These are phyloP conservation scores for Atta texana DNA, from an alignment of 1,140 invertebrate genomes.

Conservation along the genomic window DNA sequence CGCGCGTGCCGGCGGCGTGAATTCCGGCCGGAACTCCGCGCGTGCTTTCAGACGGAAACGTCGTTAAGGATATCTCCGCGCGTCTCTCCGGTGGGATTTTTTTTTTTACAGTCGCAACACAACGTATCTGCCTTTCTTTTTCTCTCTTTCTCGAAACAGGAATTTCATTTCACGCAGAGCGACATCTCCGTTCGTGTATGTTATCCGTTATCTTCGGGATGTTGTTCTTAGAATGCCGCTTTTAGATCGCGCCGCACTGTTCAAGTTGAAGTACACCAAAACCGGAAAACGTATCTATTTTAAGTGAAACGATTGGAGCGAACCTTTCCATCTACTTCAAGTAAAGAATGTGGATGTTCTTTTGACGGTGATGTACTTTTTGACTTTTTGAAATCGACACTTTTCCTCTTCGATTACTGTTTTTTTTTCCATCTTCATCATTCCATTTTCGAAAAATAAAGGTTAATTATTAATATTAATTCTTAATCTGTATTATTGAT, in stretches of 20 bases:
- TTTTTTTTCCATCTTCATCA: not conserved
- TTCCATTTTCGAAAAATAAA: not conserved
- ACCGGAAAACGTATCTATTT: not conserved
- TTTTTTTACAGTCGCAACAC: not conserved
- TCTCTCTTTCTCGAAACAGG: not conserved
- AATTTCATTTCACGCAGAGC: constrained; percentile 5
- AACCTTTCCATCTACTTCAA: not conserved
- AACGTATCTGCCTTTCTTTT: not conserved
- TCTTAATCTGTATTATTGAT: not conserved
- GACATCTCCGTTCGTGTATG: not conserved
- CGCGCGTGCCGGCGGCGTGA: not conserved
- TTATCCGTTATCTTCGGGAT: not conserved
- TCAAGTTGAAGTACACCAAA: not conserved
- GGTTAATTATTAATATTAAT: not conserved
- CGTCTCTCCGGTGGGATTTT: not conserved
- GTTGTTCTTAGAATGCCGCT: not conserved
- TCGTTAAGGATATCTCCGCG: not conserved
- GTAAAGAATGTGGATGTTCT: not conserved
- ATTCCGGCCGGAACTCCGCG: not conserved
- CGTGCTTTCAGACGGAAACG: not conserved
- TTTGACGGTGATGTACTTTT: not conserved
- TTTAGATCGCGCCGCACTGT: not conserved
- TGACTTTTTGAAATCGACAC: not conserved
- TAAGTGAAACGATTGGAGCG: too few relatives aligned
- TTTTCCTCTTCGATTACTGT: not conserved